phyloP scores from a whole-genome alignment of 2,113 vertebrate species.

The Myanophis thanlyinensis region DNA sequence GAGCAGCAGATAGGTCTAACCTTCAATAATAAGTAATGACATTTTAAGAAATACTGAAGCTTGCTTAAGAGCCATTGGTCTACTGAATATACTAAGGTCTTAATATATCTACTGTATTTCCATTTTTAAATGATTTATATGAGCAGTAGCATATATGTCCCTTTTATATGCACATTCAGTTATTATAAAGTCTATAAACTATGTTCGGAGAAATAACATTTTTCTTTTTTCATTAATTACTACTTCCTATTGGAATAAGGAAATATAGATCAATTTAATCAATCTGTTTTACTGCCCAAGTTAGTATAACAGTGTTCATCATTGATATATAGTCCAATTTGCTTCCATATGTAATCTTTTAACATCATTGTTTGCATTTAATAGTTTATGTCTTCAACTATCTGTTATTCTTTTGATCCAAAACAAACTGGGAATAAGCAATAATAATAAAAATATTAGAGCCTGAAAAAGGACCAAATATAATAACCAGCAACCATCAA shows the following conservation, averaged over 20 bases:
- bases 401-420: background rate
- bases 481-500: background rate
- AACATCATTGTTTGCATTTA: background rate
- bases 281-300: background rate
- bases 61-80: background rate
- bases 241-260: background rate
- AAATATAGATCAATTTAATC: background rate
- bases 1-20: background rate
- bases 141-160: background rate
- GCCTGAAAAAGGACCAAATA: background rate
- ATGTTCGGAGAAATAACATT: background rate
- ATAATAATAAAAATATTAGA: background rate
- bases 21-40: background rate
- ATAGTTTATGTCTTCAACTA: background rate
- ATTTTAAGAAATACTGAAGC: background rate
- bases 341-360: background rate
- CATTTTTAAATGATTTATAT: background rate
- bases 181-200: background rate
- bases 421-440: background rate
- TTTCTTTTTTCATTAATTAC: background rate
- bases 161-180: background rate
- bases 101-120: background rate
- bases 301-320: background rate
- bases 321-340: background rate
- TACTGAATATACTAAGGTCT: background rate